Conservation (phyloP, 1,140 invertebrate genomes). For the Papilio polyxenes region DNA sequence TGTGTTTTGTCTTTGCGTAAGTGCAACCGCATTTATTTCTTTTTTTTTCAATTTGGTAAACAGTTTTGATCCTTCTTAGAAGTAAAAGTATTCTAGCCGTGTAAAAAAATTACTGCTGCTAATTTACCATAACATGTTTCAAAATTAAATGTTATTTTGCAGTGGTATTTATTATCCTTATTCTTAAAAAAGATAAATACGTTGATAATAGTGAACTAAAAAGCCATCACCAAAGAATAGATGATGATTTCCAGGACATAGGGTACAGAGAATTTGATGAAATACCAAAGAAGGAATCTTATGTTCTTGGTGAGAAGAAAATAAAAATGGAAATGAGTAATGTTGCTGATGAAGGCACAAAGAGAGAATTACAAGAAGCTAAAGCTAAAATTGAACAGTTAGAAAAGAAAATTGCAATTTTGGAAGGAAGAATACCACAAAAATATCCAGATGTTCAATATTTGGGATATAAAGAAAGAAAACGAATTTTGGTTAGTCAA, state of each 20-base stretch:
- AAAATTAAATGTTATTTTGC: conserved; percentile 49
- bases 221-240: conserved; percentile 54
- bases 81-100: neutral
- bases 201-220: conserved; percentile 47
- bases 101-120: neutral
- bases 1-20: conserved; percentile 66
- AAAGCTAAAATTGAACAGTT: conserved; percentile 84
- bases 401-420: conserved; percentile 85
- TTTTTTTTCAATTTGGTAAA: conserved; percentile 23
- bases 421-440: conserved; percentile 89
- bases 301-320: conserved; percentile 48
- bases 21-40: conserved; percentile 47
- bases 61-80: neutral
- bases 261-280: conserved; percentile 58
- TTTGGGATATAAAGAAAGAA: conserved; percentile 93
- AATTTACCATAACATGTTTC: conserved; percentile 26
- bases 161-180: conserved; percentile 69
- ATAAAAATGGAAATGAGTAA: conserved; percentile 52
- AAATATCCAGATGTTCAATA: conserved; percentile 95
- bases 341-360: conserved; percentile 63
- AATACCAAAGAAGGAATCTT: conserved; percentile 59
- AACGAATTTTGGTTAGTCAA: conserved; percentile 90
- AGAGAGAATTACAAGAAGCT: conserved; percentile 82
- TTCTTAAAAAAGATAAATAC: conserved; percentile 61
- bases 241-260: conserved; percentile 56